Conservation (phyloP, 1,140 invertebrate species). For the Amyelois transitella region DNA sequence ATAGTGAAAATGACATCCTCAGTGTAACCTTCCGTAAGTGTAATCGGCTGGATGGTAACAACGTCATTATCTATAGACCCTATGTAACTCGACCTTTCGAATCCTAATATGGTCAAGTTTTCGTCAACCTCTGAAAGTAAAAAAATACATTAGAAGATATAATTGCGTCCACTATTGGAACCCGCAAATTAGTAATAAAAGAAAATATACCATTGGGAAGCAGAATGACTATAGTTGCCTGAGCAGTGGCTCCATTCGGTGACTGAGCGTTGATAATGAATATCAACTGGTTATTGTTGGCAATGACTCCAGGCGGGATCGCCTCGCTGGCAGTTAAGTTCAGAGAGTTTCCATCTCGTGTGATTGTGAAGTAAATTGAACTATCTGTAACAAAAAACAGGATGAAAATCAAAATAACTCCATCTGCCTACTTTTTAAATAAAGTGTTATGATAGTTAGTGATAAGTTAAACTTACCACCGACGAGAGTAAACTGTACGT, state of each 20-base stretch:
- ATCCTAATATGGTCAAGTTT: neutral
- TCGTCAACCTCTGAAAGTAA: slow-evolving; percentile 1
- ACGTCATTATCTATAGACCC: slow-evolving; percentile 1
- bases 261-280: slow-evolving; percentile 11
- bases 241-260: neutral
- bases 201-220: neutral
- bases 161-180: too few relatives aligned
- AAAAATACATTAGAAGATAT: too few relatives aligned
- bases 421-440: neutral
- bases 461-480: slow-evolving; percentile 19
- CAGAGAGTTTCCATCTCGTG: slow-evolving; percentile 1
- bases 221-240: neutral
- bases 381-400: slow-evolving; percentile 2
- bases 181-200: slow-evolving; percentile 10
- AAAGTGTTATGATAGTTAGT: neutral
- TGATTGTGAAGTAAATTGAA: slow-evolving; percentile 16
- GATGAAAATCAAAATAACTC: neutral
- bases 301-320: slow-evolving; percentile 14
- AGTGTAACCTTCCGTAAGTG: slow-evolving; percentile 4
- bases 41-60: neutral
- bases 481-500: slow-evolving; percentile 23
- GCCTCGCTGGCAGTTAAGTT: slow-evolving; percentile 5
- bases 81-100: slow-evolving; percentile 2
- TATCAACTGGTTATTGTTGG: slow-evolving; percentile 17
- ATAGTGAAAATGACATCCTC: slow-evolving; percentile 13